Evolutionary conservation across 1,140 invertebrate species (phyloP).

Genomic region (Achroia grisella): DNA sequence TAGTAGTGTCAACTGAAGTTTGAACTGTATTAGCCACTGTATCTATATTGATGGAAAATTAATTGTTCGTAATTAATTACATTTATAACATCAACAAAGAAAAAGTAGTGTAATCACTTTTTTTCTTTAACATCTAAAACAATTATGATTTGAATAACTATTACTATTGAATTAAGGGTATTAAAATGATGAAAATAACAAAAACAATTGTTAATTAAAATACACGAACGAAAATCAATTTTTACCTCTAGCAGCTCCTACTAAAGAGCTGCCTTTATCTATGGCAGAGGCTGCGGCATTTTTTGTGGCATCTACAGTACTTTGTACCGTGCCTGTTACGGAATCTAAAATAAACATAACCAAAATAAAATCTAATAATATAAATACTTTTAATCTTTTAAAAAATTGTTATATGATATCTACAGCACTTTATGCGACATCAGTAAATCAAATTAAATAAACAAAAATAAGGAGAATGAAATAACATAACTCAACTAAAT

Average conservation of each 20-base stretch:
- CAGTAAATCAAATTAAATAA: too few relatives aligned
- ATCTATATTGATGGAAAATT: conserved; percentile 10
- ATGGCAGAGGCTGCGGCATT: conserved; percentile 10
- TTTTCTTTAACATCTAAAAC: not conserved
- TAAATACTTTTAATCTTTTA: too few relatives aligned
- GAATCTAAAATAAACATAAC: conserved; percentile 27
- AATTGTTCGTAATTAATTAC: not conserved
- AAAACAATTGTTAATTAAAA: not conserved
- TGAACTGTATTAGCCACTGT: conserved; percentile 27
- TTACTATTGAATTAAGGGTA: not conserved
- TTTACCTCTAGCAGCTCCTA: conserved; percentile 20
- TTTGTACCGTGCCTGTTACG: conserved; percentile 21
- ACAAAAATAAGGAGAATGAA: not conserved
- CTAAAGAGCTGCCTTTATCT: conserved; percentile 10
- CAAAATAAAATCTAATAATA: not conserved
- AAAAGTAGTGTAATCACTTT: not conserved
- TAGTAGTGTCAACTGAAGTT: conserved; percentile 35
- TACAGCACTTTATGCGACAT: too few relatives aligned
- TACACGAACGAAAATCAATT: not conserved
- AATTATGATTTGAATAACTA: not conserved
- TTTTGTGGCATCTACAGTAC: conserved; percentile 18
- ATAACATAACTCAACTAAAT: not conserved
- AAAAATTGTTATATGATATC: too few relatives aligned
- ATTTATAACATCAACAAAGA: not conserved
- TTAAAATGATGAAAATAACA: not conserved